Conservation (phyloP, 2,113 vertebrate species). For the Echinops telfairi region DNA sequence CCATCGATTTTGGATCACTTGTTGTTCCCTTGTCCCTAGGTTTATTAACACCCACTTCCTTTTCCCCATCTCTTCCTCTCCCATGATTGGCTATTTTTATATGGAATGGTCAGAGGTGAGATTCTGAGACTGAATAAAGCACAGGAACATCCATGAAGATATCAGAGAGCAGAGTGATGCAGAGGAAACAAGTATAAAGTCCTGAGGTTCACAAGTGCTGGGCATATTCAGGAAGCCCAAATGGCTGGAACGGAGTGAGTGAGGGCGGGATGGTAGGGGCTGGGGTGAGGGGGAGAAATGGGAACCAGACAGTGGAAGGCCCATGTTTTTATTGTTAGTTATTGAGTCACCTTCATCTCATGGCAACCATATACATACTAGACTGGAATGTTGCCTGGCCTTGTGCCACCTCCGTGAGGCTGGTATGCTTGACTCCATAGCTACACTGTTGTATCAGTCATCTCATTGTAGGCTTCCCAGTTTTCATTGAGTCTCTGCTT, state of each 20-base stretch:
- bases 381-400: background rate
- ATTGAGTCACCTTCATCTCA: background rate
- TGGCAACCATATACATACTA: background rate
- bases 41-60: too few relatives aligned
- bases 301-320: background rate
- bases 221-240: background rate
- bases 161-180: background rate
- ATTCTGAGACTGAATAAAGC: background rate
- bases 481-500: too few relatives aligned
- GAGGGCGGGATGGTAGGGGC: background rate
- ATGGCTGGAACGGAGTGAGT: too few relatives aligned
- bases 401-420: background rate
- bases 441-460: too few relatives aligned
- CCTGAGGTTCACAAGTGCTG: background rate
- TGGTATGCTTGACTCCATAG: too few relatives aligned
- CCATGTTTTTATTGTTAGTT: too few relatives aligned
- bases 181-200: background rate
- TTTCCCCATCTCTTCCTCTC: too few relatives aligned
- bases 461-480: too few relatives aligned
- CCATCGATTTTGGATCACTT: too few relatives aligned
- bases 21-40: too few relatives aligned
- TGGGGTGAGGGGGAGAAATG: background rate
- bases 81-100: background rate
- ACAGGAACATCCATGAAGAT: background rate
- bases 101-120: background rate